These are phyloP conservation scores for Hyles vespertilio DNA, from an alignment of 1,140 invertebrate species.

Conservation along the genomic window DNA sequence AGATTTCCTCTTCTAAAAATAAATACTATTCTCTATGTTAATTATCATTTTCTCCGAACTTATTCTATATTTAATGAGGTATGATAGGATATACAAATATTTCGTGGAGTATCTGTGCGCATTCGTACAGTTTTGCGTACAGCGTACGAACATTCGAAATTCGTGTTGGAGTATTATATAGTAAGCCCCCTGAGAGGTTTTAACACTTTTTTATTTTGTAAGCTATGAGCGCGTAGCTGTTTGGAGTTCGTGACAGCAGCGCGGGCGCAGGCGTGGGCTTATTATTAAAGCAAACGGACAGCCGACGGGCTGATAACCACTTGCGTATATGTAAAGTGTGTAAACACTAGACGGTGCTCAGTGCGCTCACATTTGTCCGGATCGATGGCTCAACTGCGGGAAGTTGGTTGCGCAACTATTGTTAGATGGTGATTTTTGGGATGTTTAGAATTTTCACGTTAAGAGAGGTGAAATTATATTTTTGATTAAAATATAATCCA, in stretches of 20 bases:
- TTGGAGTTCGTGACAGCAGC: conserved; percentile 65
- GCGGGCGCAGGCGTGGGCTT: conserved; percentile 54
- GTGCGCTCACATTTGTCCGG: neutral
- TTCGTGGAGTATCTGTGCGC: no score
- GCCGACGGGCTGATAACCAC: conserved; percentile 56
- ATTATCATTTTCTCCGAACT: no score
- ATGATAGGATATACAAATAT: no score
- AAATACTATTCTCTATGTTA: no score
- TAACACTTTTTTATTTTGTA: conserved; percentile 33
- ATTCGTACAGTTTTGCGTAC: no score
- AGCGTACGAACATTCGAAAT: no score
- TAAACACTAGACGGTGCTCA: conserved; percentile 41
- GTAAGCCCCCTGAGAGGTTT: conserved; percentile 3
- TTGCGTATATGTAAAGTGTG: conserved; percentile 63
- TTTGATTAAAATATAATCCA: no score
- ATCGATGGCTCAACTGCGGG: conserved; percentile 6
- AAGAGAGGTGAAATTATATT: no score
- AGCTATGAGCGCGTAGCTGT: conserved; percentile 34
- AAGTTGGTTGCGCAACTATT: neutral
- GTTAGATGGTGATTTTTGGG: neutral
- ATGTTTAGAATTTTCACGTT: neutral
- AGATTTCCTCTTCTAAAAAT: no score
- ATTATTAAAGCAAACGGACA: conserved; percentile 69
- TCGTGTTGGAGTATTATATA: no score
- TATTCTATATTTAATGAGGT: no score